Evolutionary conservation across 2,113 vertebrate species (phyloP), one percentile per base, ranked within the genome.

Genomic region (Cebidichthys violaceus): DNA sequence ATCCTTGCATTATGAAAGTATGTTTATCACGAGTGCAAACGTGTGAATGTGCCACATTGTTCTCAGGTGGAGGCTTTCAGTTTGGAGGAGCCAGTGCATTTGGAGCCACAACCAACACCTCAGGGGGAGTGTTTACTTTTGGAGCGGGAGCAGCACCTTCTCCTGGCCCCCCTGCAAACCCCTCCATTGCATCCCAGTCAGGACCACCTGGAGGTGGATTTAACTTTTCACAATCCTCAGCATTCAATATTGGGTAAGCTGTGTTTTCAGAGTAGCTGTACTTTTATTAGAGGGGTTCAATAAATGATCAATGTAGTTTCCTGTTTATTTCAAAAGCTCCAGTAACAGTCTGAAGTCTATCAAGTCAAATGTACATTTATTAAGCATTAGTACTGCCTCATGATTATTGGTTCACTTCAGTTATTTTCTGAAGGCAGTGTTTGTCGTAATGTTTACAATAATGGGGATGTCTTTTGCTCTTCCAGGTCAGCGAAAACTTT

Each of bases 211-310:
- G 95, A 24, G 92, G 92, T 55, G 92, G 92, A 88, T 98, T 98
- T 92, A 61, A 89, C 0, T 99, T 98, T 83, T 81, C 41, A 84
- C 96, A 96, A 89, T 1, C 90, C 35, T 9, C 95, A 1, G 0
- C 90, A 18, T 99, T 99, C 84, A 96, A 95, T 77, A 71, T 97
- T 66, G 98, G 98, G 98, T 99, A 95, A 93, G 95, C 86, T 57
- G 7, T 22, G 9, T 39, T 24, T 9, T 13, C 5, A 35, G 4
- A 61, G 59, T 35, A 61, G 60, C 27, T 27, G 24, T 17, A 15
- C 27, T 59, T 9, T 60, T 33, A 18, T 17, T 31, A 31, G 2
- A 60, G 57, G 7, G 1, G 6, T 60, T 60, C 0, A 60, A 18
- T 60, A 33, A 60, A 31, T 31, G 2, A 14, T 57, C 10, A 11